These are phyloP conservation scores for Lemur catta DNA, from an alignment of 2,797 vertebrate species.

Conservation along the genomic window DNA sequence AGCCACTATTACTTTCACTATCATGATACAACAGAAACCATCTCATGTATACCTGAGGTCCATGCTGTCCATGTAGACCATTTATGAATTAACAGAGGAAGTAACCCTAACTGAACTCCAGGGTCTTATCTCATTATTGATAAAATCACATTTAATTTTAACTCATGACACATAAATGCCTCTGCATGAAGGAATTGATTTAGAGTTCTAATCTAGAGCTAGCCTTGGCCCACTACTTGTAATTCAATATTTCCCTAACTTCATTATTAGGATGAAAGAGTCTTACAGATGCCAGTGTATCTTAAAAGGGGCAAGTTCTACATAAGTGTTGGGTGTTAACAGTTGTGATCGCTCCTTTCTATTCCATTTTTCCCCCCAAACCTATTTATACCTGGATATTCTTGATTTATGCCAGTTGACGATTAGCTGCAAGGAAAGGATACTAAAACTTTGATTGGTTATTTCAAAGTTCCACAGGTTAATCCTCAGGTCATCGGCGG, in stretches of 20 bases:
- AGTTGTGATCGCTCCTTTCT: not conserved
- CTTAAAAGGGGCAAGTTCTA: not conserved
- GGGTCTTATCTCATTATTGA: not conserved
- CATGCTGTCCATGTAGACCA: not conserved
- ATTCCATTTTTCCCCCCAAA: not conserved
- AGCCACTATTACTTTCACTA: not conserved
- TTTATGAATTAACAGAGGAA: not conserved
- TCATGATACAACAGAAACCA: not conserved
- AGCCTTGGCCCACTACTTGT: not conserved
- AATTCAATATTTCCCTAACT: not conserved
- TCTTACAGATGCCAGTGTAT: not conserved
- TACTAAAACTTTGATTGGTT: constrained; percentile 98
- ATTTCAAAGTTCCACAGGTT: constrained; percentile 98
- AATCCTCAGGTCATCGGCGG: constrained; percentile 95
- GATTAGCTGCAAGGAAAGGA: constrained; percentile 85
- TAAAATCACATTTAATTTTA: constrained; percentile 9
- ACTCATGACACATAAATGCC: not conserved
- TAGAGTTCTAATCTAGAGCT: not conserved
- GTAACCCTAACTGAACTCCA: not conserved
- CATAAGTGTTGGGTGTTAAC: not conserved
- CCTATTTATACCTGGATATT: constrained; percentile 51
- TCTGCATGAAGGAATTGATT: not conserved
- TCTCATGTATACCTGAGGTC: not conserved
- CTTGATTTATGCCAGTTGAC: not conserved
- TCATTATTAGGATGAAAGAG: not conserved